These are phyloP conservation scores for Nothoprocta pentlandii DNA, from an alignment of 2,113 vertebrate genomes.

Conservation along the genomic window DNA sequence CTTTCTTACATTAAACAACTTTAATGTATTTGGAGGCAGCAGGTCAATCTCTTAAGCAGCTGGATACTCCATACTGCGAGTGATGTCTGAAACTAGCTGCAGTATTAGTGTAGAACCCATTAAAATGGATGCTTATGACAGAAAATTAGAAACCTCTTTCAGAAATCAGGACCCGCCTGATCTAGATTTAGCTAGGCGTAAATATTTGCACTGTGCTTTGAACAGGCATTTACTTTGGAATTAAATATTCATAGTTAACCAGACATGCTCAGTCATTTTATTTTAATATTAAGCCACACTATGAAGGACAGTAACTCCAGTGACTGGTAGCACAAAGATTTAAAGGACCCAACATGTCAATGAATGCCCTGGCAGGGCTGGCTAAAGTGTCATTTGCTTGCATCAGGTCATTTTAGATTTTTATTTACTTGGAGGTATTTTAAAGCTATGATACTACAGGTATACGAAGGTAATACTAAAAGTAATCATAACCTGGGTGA, in stretches of 20 bases:
- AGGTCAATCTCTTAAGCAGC: not conserved
- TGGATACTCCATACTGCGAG: not conserved
- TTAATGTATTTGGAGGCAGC: not conserved
- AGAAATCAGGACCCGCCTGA: not conserved
- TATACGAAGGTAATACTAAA: not conserved
- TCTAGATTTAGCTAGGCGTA: not conserved
- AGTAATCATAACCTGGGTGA: not conserved
- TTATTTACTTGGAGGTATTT: not conserved
- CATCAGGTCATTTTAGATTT: not conserved
- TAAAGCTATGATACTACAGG: not conserved
- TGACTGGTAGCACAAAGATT: not conserved
- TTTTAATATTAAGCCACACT: not conserved
- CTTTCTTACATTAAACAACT: not conserved
- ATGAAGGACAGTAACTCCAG: not conserved
- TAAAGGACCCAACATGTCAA: not conserved
- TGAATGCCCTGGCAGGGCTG: not conserved
- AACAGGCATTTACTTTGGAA: not conserved
- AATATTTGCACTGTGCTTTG: not conserved
- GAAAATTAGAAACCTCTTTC: not conserved
- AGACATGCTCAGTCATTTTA: not conserved
- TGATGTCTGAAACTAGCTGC: not conserved
- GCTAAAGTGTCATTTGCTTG: not conserved
- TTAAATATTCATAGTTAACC: not conserved
- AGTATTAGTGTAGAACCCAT: accelerated
- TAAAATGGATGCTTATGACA: not conserved